Conservation (phyloP, 2,797 vertebrate genomes). For the Crax fasciolata region DNA sequence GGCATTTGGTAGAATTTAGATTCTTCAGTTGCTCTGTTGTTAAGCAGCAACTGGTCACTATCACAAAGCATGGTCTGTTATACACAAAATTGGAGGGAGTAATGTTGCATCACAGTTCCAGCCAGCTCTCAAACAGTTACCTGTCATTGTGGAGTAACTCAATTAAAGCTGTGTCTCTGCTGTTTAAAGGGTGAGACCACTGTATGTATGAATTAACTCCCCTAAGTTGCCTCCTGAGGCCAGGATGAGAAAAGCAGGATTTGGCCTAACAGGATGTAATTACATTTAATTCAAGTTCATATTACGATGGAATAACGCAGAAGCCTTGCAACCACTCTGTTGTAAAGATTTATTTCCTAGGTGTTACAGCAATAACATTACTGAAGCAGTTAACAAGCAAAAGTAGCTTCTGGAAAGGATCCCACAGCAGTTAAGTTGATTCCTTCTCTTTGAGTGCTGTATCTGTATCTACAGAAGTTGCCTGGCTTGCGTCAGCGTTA, state of each 20-base stretch:
- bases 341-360: constrained; percentile 41
- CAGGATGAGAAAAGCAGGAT: not conserved
- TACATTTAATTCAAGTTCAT: not conserved
- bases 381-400: not conserved
- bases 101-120: not conserved
- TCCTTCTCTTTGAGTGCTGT: not conserved
- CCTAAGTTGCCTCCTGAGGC: not conserved
- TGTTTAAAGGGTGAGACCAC: not conserved
- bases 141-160: not conserved
- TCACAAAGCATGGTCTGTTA: accelerated
- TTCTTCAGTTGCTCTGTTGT: accelerated
- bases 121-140: not conserved
- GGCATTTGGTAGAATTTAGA: not conserved
- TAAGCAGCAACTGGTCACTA: accelerated
- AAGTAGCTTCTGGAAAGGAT: not conserved
- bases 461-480: accelerated
- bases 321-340: not conserved
- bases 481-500: accelerated
- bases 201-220: not conserved
- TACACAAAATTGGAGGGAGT: accelerated
- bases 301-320: not conserved
- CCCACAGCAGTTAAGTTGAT: not conserved
- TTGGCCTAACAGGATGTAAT: accelerated
- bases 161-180: not conserved
- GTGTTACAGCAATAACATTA: not conserved